These are phyloP conservation scores for Cyclina sinensis DNA, from an alignment of 1,140 invertebrate species.

Conservation along the genomic window DNA sequence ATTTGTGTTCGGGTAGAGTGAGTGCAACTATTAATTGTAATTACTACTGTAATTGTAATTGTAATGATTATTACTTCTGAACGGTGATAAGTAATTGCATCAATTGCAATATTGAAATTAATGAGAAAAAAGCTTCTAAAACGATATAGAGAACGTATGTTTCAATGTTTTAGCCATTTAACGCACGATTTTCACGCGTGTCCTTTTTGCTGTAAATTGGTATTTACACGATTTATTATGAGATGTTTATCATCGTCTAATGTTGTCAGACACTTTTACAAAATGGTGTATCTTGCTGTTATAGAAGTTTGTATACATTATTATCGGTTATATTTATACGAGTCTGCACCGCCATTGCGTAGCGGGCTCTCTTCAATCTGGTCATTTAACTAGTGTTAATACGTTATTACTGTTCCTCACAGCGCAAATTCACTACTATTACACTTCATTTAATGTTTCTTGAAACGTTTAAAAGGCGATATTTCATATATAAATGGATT, in stretches of 20 bases:
- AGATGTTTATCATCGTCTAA: conserved; percentile 30
- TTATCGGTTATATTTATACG: conserved; percentile 15
- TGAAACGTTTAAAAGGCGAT: conserved; percentile 41
- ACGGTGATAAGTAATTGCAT: not conserved
- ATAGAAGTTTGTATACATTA: conserved; percentile 1
- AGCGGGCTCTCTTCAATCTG: not conserved
- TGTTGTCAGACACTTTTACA: not conserved
- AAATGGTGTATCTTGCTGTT: conserved; percentile 37
- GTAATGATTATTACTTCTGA: not conserved
- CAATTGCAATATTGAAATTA: not conserved
- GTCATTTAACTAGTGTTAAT: conserved; percentile 48
- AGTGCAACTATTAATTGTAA: conserved; percentile 2
- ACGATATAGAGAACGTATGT: not conserved
- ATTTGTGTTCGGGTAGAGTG: too few relatives aligned
- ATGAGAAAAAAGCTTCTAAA: too few relatives aligned
- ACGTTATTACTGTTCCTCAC: not conserved
- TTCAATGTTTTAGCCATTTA: not conserved
- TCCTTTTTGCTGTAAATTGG: not conserved
- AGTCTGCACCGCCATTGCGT: not conserved
- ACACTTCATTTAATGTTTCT: conserved; percentile 54
- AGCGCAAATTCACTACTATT: conserved; percentile 22
- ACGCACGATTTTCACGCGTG: conserved; percentile 17
- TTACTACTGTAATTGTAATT: conserved; percentile 1
- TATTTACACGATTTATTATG: not conserved
- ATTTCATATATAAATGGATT: conserved; percentile 60